Evolutionary conservation across 2,797 vertebrate species (phyloP).

Genomic region (Mus minutoides): DNA sequence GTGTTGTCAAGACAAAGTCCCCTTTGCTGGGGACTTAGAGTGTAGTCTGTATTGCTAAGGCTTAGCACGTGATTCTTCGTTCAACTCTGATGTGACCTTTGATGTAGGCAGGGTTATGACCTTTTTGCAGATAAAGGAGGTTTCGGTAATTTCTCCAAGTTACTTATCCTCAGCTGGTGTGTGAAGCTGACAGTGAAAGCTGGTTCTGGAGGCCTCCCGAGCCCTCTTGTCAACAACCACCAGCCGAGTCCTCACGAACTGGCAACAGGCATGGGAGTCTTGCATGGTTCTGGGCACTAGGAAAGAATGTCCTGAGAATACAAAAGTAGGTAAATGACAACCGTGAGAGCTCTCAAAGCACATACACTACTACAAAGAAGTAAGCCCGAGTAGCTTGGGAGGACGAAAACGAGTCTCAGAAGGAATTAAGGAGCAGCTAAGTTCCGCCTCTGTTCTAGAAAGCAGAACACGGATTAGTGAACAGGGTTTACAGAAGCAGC

Average conservation of each 20-base stretch:
- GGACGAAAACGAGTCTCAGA: slow-evolving; percentile 2
- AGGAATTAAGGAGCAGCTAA: not conserved
- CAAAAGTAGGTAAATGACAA: not conserved
- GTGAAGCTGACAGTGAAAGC: not conserved
- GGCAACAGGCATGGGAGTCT: fast-evolving
- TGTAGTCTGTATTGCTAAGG: not conserved
- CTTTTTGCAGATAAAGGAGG: not conserved
- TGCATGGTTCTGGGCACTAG: not conserved
- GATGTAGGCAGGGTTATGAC: not conserved
- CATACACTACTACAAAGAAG: not conserved
- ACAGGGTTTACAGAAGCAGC: not conserved
- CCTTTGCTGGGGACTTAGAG: not conserved
- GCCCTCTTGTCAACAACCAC: not conserved
- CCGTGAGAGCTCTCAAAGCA: not conserved
- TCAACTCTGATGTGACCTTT: not conserved
- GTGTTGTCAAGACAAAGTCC: not conserved
- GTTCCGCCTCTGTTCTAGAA: not conserved
- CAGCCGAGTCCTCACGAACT: not conserved
- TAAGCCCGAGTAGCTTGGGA: not conserved
- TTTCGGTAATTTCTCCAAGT: not conserved
- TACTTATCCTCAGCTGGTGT: not conserved
- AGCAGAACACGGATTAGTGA: not conserved
- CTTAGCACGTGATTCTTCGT: not conserved
- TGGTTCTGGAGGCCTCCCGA: not conserved
- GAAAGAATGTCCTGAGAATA: not conserved